Conservation (phyloP, 2,113 vertebrate species). For the Mesocricetus auratus region DNA sequence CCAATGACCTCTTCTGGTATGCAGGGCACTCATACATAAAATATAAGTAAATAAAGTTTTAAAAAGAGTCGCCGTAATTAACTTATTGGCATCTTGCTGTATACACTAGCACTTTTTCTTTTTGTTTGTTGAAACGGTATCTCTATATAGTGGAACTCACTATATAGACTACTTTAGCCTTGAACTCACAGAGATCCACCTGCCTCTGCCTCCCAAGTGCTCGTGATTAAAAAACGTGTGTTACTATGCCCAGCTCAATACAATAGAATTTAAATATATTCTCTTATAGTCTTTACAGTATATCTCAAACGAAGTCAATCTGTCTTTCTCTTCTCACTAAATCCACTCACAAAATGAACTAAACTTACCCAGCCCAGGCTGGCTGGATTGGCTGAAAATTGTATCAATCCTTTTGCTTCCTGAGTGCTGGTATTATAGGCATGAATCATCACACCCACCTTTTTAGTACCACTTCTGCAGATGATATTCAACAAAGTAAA, state of each 20-base stretch:
- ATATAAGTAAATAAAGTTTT: not conserved
- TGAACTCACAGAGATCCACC: not conserved
- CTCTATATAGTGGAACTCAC: not conserved
- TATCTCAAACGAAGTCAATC: not conserved
- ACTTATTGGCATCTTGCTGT: not conserved
- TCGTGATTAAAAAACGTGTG: not conserved
- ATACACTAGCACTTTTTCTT: not conserved
- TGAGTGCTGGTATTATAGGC: not conserved
- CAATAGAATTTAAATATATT: conserved; percentile 11
- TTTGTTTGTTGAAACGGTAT: not conserved
- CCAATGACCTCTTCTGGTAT: not conserved
- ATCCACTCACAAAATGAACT: not conserved
- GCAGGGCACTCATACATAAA: not conserved
- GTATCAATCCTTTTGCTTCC: not conserved
- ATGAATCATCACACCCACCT: not conserved
- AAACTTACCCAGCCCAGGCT: not conserved
- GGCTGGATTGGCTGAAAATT: not conserved
- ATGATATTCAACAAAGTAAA: not conserved
- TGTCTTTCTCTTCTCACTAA: not conserved
- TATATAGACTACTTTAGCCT: not conserved
- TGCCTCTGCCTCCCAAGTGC: not conserved
- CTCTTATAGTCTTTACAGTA: conserved; percentile 3
- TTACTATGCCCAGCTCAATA: not conserved
- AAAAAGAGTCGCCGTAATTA: not conserved
- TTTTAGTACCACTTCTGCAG: conserved; percentile 14